Evolutionary conservation across 1,140 invertebrate species (phyloP).

Genomic region (Acarapis woodi): DNA sequence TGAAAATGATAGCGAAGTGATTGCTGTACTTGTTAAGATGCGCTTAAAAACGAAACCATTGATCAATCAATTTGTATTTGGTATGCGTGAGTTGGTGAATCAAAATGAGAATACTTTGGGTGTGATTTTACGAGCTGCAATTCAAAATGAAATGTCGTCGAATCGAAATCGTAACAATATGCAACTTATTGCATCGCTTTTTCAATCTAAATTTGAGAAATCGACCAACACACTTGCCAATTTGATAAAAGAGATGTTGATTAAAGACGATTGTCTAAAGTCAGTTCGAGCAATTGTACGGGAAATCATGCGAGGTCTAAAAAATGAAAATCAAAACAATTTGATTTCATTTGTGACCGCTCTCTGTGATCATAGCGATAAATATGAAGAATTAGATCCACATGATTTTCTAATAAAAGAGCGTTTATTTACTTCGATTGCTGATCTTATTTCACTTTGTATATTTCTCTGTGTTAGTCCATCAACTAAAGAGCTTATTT

Average conservation of each 20-base stretch:
- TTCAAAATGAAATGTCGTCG: constrained; percentile 70
- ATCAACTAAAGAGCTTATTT: constrained; percentile 35
- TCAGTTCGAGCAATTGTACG: constrained; percentile 47
- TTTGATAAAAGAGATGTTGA: constrained; percentile 41
- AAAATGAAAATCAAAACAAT: constrained; percentile 39
- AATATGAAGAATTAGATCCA: constrained; percentile 18
- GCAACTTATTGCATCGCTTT: constrained; percentile 49
- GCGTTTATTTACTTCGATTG: constrained; percentile 45
- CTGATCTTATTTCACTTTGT: constrained; percentile 52
- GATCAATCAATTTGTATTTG: constrained; percentile 55
- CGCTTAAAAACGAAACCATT: constrained; percentile 72
- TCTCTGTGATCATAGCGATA: constrained; percentile 29
- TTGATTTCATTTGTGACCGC: constrained; percentile 33
- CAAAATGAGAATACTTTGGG: constrained; percentile 48
- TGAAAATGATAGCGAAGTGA: constrained; percentile 54
- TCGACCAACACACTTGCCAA: constrained; percentile 22
- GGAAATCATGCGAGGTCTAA: constrained; percentile 57
- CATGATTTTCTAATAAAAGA: constrained; percentile 23
- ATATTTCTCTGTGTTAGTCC: constrained; percentile 49
- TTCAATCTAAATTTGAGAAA: constrained; percentile 29
- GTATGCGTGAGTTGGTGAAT: constrained; percentile 44
- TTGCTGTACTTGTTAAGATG: constrained; percentile 62
- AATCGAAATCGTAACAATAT: constrained; percentile 81
- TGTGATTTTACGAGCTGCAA: constrained; percentile 61
- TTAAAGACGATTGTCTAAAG: constrained; percentile 62